These are phyloP conservation scores for Protonibea diacanthus DNA, from an alignment of 2,797 vertebrate species.

Conservation along the genomic window DNA sequence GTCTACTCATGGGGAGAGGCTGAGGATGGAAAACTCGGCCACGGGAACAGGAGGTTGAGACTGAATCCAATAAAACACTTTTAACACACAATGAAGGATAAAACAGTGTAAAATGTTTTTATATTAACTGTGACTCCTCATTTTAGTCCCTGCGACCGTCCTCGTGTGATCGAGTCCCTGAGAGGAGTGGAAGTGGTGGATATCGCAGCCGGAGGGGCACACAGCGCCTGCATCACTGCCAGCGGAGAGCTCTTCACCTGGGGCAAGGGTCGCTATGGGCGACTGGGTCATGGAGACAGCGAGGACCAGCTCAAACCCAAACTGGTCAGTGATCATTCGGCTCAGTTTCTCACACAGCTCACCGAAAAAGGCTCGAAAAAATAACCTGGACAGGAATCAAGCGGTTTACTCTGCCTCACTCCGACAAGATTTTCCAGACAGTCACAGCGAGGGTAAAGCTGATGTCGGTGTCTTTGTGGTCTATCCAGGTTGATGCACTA, in stretches of 20 bases:
- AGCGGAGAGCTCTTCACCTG: slow-evolving; percentile 98
- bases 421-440: slow-evolving; percentile 1
- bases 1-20: slow-evolving; percentile 99
- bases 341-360: not conserved
- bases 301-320: slow-evolving; percentile 99
- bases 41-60: slow-evolving; percentile 94
- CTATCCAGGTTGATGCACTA: slow-evolving; percentile 93
- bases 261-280: slow-evolving; percentile 97
- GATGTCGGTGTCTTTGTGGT: slow-evolving; percentile 17
- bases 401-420: slow-evolving; percentile 2
- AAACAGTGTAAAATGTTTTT: not conserved
- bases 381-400: slow-evolving; percentile 2
- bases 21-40: slow-evolving; percentile 97
- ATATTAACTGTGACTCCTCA: slow-evolving; percentile 24
- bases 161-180: slow-evolving; percentile 97
- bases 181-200: slow-evolving; percentile 97
- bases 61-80: not conserved
- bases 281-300: slow-evolving; percentile 97
- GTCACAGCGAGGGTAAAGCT: not conserved
- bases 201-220: slow-evolving; percentile 96
- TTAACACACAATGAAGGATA: not conserved
- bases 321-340: slow-evolving; percentile 84
- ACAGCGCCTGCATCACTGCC: slow-evolving; percentile 96
- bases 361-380: not conserved
- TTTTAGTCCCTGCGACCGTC: slow-evolving; percentile 95